Evolutionary conservation across 2,888 invertebrate genomes (phyloP), one percentile per base, ranked within the genome.

Genomic region (Anagyrus pseudococci): DNA sequence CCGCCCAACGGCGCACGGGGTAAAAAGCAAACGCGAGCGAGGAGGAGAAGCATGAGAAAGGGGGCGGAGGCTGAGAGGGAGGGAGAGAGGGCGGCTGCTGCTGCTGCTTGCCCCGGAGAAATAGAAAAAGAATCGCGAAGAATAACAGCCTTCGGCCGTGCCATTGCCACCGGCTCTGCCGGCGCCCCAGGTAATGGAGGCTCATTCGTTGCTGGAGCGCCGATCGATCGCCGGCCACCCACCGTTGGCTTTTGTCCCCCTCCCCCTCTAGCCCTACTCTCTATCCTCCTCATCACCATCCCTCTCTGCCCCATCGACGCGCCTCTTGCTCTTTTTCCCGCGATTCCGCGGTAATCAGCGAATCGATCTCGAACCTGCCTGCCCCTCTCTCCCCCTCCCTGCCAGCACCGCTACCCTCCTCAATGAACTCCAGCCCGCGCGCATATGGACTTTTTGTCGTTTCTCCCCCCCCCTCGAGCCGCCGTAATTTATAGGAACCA

Each of bases 311-410:
- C n/a, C n/a, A n/a, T n/a, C n/a, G n/a, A n/a, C n/a, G n/a, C n/a
- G n/a, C n/a, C n/a, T 40, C 53, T 26, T 48, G 44, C 48, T 58
- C 52, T 64, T 61, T 60, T 60, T 49, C 57, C 53, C 59, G 60
- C 61, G 47, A 63, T 69, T n/a, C n/a, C n/a, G n/a, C 55, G 64
- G 65, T 64, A 64, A 66, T 67, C 64, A 66, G 67, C 56, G 62
- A 58, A 64, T 66, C 58, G 66, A 66, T 64, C 55, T 66, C 60
- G 67, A n/a, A n/a, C n/a, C n/a, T n/a, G n/a, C n/a, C n/a, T n/a
- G n/a, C n/a, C n/a, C n/a, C n/a, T n/a, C n/a, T n/a, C n/a, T n/a
- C n/a, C n/a, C n/a, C n/a, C n/a, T n/a, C n/a, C n/a, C n/a, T n/a
- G n/a, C n/a, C n/a, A n/a, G n/a, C n/a, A n/a, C n/a, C n/a, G n/a